Evolutionary conservation across 2,888 invertebrate species (phyloP).

Genomic region (Hylaea fasciaria): DNA sequence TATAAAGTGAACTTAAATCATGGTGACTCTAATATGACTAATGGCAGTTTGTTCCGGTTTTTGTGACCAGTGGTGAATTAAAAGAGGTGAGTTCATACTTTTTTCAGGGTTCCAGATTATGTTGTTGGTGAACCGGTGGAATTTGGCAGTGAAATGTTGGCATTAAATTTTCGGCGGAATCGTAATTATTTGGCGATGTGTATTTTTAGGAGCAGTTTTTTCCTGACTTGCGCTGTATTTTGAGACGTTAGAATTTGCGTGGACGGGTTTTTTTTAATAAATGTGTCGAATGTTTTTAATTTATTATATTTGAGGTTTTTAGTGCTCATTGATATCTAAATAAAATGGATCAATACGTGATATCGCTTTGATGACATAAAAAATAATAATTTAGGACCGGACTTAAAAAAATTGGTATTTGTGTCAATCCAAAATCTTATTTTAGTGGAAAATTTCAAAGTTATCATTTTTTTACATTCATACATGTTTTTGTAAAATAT

Average conservation of each 20-base stretch:
- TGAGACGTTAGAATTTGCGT: not conserved
- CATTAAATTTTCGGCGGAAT: not conserved
- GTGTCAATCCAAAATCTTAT: too few relatives aligned
- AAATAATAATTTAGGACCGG: too few relatives aligned
- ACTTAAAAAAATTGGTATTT: too few relatives aligned
- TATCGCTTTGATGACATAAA: not conserved
- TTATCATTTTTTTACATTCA: too few relatives aligned
- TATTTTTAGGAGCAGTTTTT: not conserved
- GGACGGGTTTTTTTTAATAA: not conserved
- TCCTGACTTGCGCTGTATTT: not conserved
- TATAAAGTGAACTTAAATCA: conserved; percentile 57
- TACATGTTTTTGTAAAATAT: too few relatives aligned
- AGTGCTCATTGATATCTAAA: too few relatives aligned
- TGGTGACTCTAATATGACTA: conserved; percentile 59
- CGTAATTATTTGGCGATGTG: conserved; percentile 6
- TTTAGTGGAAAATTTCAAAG: too few relatives aligned
- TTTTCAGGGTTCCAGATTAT: conserved; percentile 13
- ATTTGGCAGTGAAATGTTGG: conserved; percentile 27
- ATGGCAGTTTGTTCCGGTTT: conserved; percentile 55
- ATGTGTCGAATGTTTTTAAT: too few relatives aligned
- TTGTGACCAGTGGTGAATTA: conserved; percentile 52
- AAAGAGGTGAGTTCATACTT: conserved; percentile 61
- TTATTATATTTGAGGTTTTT: too few relatives aligned
- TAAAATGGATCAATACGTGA: too few relatives aligned
- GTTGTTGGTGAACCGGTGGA: not conserved